Evolutionary conservation across 2,113 vertebrate species (phyloP), one percentile per base, ranked within the genome.

Genomic region (Cygnus atratus): DNA sequence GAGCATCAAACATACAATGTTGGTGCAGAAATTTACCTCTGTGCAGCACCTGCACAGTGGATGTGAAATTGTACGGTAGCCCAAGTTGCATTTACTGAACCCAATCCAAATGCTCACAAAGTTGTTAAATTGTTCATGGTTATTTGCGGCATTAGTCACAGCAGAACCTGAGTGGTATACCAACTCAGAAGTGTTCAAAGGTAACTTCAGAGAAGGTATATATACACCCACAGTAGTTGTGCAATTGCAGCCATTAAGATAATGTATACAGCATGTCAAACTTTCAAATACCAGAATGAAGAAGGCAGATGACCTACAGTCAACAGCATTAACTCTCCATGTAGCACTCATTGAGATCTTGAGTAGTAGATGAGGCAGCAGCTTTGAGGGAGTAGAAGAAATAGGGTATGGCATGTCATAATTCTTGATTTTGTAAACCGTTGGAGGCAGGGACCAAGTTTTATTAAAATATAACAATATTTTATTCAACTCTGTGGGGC

Each of bases 11-110:
- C 35, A 31, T 46, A 48, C 15, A 67, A 4, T 10, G 9, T 4
- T 3, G 3, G 26, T 59, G 14, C 18, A 0, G 0, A 78, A 82
- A 63, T 78, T 68, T 46, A 67, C 17, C 46, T 68, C 33, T 3
- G 3, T n/a, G 37, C 39, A 85, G 52, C n/a, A 59, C 16, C 66
- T 79, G 46, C 71, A 79, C 25, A 67, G n/a, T 6, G 13, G n/a
- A 68, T 21, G 20, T 71, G 61, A 82, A 82, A 72, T 2, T 63
- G 9, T 81, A 13, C 7, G 7, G 68, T 76, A 48, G 43, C 14
- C 8, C 0, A 0, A 59, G 61, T 52, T 35, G 4, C 14, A 63
- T 41, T 67, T 90, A 39, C 5, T 13, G 54, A 31, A 72, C 14
- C 12, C 6, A 10, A 59, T 20, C 11, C 90, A 82, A 87, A 83